Evolutionary conservation across 1,140 invertebrate genomes (phyloP), one percentile per base, ranked within the genome.

Genomic region (Drosophila ambigua): DNA sequence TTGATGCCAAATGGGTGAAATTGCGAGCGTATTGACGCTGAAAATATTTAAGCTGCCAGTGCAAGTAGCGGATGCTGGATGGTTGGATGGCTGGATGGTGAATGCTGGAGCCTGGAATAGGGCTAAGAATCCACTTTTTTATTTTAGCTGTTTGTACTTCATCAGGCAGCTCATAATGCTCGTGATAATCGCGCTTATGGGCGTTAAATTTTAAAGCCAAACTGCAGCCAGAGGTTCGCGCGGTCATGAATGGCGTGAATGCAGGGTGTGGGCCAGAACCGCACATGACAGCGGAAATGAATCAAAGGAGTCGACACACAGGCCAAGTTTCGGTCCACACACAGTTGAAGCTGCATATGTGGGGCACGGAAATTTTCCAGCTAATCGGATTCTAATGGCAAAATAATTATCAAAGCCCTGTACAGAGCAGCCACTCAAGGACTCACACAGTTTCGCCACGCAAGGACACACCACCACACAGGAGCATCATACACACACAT

Each of bases 321-420:
- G 7, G 3, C 15, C 35, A 39, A 39, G 45, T 15, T 75, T 72
- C 20, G 52, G 57, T 72, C 49, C 59, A 49, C 45, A 74, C 48
- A 55, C 16, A 51, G 39, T 26, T 45, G 39, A 58, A 41, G n/a
- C 51, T 57, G 41, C 76, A 67, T 64, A 61, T 69, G 43, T 77
- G 69, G 5, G 39, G 51, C 60, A 57, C 46, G 46, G 53, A 77
- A 77, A 80, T 87, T 77, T 85, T 81, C 76, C 81, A 90, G 76
- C 90, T 91, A 91, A 91, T 91, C 85, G 85, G 85, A 91, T 91
- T 91, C 90, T 91, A 91, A 91, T 91, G 90, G 82, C 74, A 90
- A 91, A 91, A 87, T 91, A 91, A 91, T 91, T 91, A 91, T 87
- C 81, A 39, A 39, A 39, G 35, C 35, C 4, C 35, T 39, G 35